Percentiles rank a stretch among this genome's conserved stretches.
Conservation (phyloP, 2,888 invertebrate genomes). For the Scaptomyza parva region DNA sequence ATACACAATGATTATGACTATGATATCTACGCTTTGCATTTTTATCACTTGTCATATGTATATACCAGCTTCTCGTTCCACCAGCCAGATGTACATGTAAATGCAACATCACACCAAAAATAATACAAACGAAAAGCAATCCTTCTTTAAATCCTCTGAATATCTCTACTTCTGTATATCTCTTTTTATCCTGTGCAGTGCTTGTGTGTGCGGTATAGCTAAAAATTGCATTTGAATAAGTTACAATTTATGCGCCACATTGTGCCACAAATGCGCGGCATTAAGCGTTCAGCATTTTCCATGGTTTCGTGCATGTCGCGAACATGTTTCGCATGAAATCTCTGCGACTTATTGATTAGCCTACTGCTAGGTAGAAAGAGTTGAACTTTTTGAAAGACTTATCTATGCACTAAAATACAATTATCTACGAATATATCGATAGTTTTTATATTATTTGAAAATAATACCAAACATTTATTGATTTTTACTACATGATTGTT, state of each 20-base stretch:
- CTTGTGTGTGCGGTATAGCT: constrained; percentile 31
- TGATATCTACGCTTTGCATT: constrained; percentile 42
- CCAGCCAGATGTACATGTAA: constrained; percentile 34
- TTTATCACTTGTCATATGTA: constrained; percentile 49
- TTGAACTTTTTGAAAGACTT: no score
- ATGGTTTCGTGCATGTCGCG: neutral
- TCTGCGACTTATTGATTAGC: no score
- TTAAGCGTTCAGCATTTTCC: constrained; percentile 3
- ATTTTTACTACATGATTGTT: neutral
- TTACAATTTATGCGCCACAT: constrained; percentile 46
- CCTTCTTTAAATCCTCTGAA: constrained; percentile 6
- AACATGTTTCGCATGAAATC: neutral
- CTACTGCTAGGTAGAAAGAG: no score
- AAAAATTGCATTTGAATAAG: constrained; percentile 61
- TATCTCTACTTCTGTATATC: neutral
- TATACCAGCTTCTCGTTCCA: constrained; percentile 9
- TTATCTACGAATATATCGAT: no score
- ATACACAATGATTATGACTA: constrained; percentile 37
- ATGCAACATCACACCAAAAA: constrained; percentile 16
- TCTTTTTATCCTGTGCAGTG: neutral
- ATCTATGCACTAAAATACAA: no score
- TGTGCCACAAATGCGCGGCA: constrained; percentile 13
- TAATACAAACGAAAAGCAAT: constrained; percentile 11
- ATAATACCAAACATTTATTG: no score
- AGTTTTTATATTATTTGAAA: no score